Conservation (phyloP, 2,888 invertebrate genomes). For the Philonicus albiceps region DNA sequence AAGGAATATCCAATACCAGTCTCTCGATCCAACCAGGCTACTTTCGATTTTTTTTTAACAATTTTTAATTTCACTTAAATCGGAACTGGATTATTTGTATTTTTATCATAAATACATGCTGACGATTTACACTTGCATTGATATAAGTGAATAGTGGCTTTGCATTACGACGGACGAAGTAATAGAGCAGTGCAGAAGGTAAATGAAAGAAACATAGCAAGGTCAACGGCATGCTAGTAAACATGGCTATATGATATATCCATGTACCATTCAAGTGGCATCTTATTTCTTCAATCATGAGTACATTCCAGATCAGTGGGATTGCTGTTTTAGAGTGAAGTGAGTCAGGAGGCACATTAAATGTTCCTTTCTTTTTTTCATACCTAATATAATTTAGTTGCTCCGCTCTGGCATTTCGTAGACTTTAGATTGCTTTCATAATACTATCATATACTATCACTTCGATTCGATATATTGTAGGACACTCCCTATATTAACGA, state of each 20-base stretch:
- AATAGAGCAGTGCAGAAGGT: constrained; percentile 8
- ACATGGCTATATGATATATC: not conserved
- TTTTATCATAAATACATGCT: not conserved
- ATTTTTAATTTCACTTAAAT: constrained; percentile 27
- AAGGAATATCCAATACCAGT: not conserved
- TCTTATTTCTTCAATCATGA: constrained; percentile 33
- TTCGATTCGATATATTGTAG: not conserved
- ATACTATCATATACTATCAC: not conserved
- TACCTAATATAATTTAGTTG: not conserved
- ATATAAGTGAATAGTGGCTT: not conserved
- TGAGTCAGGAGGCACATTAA: not conserved
- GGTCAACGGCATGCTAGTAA: constrained; percentile 20
- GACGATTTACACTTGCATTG: not conserved
- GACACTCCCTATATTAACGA: not conserved
- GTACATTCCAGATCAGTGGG: constrained; percentile 2
- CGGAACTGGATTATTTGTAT: constrained; percentile 3
- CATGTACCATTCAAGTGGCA: constrained; percentile 5
- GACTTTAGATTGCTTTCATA: constrained; percentile 13
- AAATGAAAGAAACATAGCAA: constrained; percentile 15
- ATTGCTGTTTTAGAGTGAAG: not conserved
- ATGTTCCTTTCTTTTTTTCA: not conserved
- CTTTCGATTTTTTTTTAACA: constrained; percentile 17
- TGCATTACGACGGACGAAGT: not conserved
- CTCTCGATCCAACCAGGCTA: not conserved
- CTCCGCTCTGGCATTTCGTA: not conserved